These are phyloP conservation scores for Caenorhabditis becei DNA, from an alignment of 2,888 invertebrate species.

Conservation along the genomic window DNA sequence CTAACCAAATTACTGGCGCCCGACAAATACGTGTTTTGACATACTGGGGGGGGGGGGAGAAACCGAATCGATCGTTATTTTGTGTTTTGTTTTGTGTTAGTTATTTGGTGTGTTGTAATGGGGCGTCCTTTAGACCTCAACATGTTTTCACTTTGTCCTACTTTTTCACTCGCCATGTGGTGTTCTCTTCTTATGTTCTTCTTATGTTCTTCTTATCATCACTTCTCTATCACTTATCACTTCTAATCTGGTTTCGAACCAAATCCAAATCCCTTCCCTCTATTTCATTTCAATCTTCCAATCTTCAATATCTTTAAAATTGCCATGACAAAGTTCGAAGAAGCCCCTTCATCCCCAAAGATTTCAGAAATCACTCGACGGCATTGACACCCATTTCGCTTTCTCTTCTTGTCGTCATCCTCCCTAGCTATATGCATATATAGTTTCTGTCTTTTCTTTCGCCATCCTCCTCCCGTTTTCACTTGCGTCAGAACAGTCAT, in stretches of 20 bases:
- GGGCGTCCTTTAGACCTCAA: slow-evolving; percentile 21
- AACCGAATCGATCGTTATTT: not conserved
- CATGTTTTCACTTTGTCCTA: slow-evolving; percentile 22
- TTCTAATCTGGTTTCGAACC: not conserved
- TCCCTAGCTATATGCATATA: slow-evolving; percentile 50
- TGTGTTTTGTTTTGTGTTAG: slow-evolving; percentile 13
- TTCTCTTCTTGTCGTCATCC: slow-evolving; percentile 17
- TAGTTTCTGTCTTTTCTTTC: slow-evolving; percentile 44
- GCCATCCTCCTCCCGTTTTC: slow-evolving; percentile 49
- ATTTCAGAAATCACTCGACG: slow-evolving; percentile 11
- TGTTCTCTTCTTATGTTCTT: not conserved
- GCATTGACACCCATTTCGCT: slow-evolving; percentile 3
- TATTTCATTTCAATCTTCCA: no score
- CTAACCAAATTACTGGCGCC: slow-evolving; percentile 35
- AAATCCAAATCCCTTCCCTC: not conserved
- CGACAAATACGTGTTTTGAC: slow-evolving; percentile 21
- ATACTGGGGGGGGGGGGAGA: no score
- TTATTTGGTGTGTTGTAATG: slow-evolving; percentile 31
- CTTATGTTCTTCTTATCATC: not conserved
- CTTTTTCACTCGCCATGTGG: slow-evolving; percentile 1
- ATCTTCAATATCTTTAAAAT: not conserved
- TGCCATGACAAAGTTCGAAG: not conserved
- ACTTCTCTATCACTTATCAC: not conserved
- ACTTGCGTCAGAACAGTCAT: slow-evolving; percentile 63
- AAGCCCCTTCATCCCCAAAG: not conserved